Evolutionary conservation across 2,888 invertebrate species (phyloP), one percentile per base, ranked within the genome.

Genomic region (Luperina nickerlii): DNA sequence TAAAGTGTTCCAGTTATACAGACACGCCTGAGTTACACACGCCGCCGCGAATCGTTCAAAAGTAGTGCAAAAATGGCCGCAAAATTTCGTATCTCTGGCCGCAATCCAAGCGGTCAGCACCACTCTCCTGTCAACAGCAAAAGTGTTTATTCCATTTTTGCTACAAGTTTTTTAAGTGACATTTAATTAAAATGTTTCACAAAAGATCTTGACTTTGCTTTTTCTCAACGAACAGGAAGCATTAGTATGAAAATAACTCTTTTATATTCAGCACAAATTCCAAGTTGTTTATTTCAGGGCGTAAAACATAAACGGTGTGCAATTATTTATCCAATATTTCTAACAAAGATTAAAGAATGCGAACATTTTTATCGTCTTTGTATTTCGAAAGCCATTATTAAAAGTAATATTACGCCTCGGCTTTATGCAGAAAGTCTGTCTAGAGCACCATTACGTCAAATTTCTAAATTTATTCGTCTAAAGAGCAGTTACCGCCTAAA

Each of bases 51-150:
- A 90, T 89, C 89, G 90, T 90, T 91, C 88, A 89, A 92, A 93
- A 91, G 80, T 92, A 91, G 83, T 89, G 85, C 89, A 90, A 90
- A 93, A 93, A 92, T 90, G 90, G 83, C 87, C 82, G 87, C 88
- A 90, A 89, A 90, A 89, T 90, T 79, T 91, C 89, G 81, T 89
- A 90, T 91, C 87, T 88, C 89, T 94, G 94, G 94, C 92, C 45
- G 24, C 70, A 80, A 80, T 91, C 94, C 94, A 94, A 93, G 81
- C 87, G 90, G 91, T 91, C 92, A 92, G 86, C 87, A 87, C 84
- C 85, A 88, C 88, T 84, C 87, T 82, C 83, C 79, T 86, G 89
- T 89, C 91, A 88, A 89, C 85, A 82, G 74, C 78, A 80, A 89
- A 87, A 90, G 11, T 82, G 84, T 88, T 89, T 87, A 87, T 88